Evolutionary conservation across 92 coral and sea anemone species (phyloP), one percentile per base, ranked within the genome.

Genomic region (Pocillopora grandis): DNA sequence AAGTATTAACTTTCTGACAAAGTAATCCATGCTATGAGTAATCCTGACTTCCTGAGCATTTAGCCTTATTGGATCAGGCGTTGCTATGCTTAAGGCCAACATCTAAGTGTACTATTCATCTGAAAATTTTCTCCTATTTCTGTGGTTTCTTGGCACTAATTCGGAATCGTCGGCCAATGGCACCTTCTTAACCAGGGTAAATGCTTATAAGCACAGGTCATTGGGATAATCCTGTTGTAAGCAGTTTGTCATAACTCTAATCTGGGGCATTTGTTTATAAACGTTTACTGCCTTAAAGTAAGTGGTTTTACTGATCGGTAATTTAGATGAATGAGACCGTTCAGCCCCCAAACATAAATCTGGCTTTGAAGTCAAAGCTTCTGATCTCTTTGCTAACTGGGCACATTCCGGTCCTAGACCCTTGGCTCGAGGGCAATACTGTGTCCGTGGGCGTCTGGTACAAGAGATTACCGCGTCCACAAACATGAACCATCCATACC

Each of bases 41-140:
- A 71, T 81, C 85, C 85, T 58, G 18, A 71, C 85, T 81, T 81
- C 85, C 85, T 81, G 60, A 70, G 71, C 85, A 81, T 42, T 71
- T 58, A 71, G 62, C 71, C 66, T 81, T 71, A 81, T 81, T 81
- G 85, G 85, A 81, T 81, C 77, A 81, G 75, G 70, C 66, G 27
- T 35, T 81, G 23, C 42, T 62, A 71, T 37, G 69, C 60, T 81
- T 16, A 59, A 71, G 76, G 77, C 70, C 9, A 19, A 59, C 55
- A 12, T 57, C 58, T 37, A 20, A n/a, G 23, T 35, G 36, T 42
- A 15, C 4, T 60, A 59, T 42, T 80, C 33, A 59, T 70, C 59
- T 58, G 17, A 9, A 70, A 58, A 16, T 59, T 71, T 31, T 68
- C 84, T 71, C 10, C 36, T 66, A 23, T 6, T 14, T 27, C 68